phyloP scores from a whole-genome alignment of 2,797 vertebrate species.

The Pseudotriccus pelzelni region DNA sequence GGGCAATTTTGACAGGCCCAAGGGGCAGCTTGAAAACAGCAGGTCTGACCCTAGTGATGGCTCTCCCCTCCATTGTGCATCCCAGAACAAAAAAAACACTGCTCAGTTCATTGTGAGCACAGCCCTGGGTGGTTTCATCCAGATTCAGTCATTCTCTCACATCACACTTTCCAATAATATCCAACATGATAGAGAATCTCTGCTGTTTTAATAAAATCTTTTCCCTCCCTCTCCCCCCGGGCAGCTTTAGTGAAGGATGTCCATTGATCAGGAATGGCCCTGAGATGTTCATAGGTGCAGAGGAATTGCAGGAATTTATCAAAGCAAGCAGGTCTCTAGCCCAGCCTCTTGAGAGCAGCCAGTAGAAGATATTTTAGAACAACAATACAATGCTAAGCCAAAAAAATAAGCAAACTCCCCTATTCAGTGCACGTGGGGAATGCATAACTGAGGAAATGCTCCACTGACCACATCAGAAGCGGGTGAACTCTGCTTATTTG shows the following conservation, averaged over 20 bases:
- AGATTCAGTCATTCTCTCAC: background rate
- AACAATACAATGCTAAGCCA: background rate
- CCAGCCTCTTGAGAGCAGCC: background rate
- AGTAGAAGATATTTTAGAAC: background rate
- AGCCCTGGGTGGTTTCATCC: background rate
- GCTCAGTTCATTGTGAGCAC: background rate
- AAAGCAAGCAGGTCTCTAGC: background rate
- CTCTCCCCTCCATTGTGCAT: background rate
- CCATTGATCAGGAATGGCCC: background rate
- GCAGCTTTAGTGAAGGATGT: background rate
- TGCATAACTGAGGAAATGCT: background rate
- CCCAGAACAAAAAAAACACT: background rate
- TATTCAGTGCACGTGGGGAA: background rate
- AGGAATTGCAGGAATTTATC: conserved; percentile 31
- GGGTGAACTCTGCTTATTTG: background rate
- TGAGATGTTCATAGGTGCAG: background rate
- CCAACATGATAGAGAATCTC: background rate
- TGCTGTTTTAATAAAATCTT: background rate
- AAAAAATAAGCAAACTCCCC: background rate
- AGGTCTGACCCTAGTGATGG: background rate
- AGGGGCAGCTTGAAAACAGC: background rate
- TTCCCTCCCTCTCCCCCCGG: background rate
- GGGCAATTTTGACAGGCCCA: background rate
- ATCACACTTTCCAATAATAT: background rate
- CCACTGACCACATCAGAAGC: background rate